phyloP scores from a whole-genome alignment of 35 echinoderm and acorn worm species.

The Hemicentrotus pulcherrimus region DNA sequence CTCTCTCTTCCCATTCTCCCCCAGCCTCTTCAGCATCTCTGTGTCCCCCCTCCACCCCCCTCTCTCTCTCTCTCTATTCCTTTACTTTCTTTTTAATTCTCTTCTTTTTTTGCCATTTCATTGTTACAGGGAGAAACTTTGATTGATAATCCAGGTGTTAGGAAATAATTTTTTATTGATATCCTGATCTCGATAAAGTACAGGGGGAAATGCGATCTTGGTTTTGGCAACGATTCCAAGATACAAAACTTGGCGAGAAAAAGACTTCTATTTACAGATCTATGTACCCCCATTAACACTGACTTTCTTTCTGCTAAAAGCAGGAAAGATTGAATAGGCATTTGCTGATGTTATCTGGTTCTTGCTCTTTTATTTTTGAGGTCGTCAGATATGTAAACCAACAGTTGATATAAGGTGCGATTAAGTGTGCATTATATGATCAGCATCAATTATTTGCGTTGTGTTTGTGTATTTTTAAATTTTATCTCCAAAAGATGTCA shows the following conservation, averaged over 20 bases:
- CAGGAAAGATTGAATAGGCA: neutral
- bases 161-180: neutral
- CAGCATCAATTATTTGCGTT: neutral
- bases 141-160: neutral
- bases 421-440: neutral
- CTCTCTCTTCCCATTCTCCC: neutral
- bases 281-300: neutral
- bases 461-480: neutral
- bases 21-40: too few relatives aligned
- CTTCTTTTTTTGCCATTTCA: neutral
- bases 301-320: neutral
- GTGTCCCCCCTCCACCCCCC: too few relatives aligned
- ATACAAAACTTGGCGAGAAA: neutral
- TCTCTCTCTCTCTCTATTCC: neutral
- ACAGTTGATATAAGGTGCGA: neutral
- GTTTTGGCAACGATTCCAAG: neutral
- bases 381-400: neutral
- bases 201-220: neutral
- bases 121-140: neutral
- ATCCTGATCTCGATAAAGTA: neutral
- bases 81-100: neutral
- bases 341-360: neutral
- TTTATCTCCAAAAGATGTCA: neutral
- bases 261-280: neutral
- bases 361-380: neutral